Base-by-base conservation (phyloP, 2,888 invertebrate genomes). In the Drosophila silvestris region DNA sequence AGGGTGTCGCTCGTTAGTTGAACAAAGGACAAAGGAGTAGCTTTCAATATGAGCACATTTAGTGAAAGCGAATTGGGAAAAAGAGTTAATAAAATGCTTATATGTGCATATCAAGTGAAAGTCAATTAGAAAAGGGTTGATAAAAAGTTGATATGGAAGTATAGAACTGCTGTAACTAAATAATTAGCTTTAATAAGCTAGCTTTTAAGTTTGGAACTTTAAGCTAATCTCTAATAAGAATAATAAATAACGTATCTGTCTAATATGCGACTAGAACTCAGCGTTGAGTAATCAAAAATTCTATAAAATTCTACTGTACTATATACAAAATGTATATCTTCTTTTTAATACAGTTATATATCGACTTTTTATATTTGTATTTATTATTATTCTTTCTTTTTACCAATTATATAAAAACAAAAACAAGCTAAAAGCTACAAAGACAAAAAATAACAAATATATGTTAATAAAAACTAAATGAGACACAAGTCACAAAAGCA, bases 21-120 rank as follows among this genome's bases (percentile, higher is more conserved):
- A 16, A 26, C 26, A 47, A 47, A 16, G 57, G 10, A 69, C 52
- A 70, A 58, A 58, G 70, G 52, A 58, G 12, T 58, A 3, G 41
- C 28, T 35, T 69, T 62, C 44, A 26, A 30, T 41, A 26, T 22
- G 52, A 51, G 35, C 16, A 19, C 30, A 16, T 14, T 22, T 53
- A 62, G 47, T 33, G 73, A 57, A 62, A 62, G 61, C 47, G 37
- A 69, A 54, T 30, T 44, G 4, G 4, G 16, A 7, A 47, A 37
- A 39, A 50, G 32, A 28, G 59, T n/a, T 59, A 22, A 26, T 58
- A 22, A 28, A 50, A 56, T 19, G 14, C 14, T 37, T 19, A 1
- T 30, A 28, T 30, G 28, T 5, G 9, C 14, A 30, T 22, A 58
- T 41, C 16, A 32, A 58, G 41, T 30, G 57, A 57, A 57, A 57